Percentiles rank a stretch among this genome's conserved stretches.
Conservation (phyloP, 2,888 invertebrate species). For the Griposia aprilina region DNA sequence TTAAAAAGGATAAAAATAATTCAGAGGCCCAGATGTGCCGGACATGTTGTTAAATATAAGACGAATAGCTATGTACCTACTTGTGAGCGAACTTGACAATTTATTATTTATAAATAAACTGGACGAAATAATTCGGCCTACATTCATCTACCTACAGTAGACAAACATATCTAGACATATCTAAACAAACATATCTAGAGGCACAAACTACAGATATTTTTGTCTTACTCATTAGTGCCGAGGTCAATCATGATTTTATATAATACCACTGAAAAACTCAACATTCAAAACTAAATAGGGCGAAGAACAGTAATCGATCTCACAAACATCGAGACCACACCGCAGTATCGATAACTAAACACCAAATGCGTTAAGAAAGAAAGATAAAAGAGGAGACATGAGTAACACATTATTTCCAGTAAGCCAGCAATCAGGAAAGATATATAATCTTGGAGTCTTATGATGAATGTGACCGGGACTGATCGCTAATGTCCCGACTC, state of each 20-base stretch:
- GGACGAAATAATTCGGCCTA: background rate
- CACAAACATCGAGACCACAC: constrained; percentile 15
- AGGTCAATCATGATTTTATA: too few species aligned
- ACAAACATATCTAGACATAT: too few species aligned
- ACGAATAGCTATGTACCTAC: constrained; percentile 53
- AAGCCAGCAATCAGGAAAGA: constrained; percentile 77
- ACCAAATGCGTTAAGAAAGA: constrained; percentile 23
- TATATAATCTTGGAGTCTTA: constrained; percentile 78
- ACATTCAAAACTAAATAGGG: too few species aligned
- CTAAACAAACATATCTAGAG: too few species aligned
- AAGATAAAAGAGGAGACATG: constrained; percentile 72
- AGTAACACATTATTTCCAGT: constrained; percentile 80
- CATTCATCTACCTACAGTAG: background rate
- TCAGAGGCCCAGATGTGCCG: constrained; percentile 61
- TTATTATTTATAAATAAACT: constrained; percentile 53
- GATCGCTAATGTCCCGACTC: constrained; percentile 12
- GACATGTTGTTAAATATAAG: constrained; percentile 63
- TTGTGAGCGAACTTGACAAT: constrained; percentile 48
- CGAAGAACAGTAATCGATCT: too few species aligned
- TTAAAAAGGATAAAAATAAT: constrained; percentile 58
- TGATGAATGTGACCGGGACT: constrained; percentile 67
- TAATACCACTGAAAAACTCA: too few species aligned
- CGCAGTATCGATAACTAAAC: constrained; percentile 12
- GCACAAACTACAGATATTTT: background rate
- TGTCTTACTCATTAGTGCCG: too few species aligned